Conservation (phyloP, 2,113 vertebrate genomes). For the Elaphurus davidianus region DNA sequence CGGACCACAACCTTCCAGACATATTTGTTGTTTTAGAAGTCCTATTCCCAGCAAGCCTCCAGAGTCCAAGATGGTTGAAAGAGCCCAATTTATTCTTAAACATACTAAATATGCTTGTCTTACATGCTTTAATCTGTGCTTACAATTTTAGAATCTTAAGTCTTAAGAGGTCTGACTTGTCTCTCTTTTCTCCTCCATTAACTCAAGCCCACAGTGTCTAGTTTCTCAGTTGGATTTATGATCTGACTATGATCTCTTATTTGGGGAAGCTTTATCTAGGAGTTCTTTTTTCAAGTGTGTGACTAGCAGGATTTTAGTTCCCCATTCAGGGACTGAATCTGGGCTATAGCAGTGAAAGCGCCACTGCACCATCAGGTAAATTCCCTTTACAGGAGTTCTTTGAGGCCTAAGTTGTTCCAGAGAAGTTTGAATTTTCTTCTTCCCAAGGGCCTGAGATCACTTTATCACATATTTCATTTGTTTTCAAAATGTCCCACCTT, state of each 20-base stretch:
- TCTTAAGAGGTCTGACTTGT: background rate
- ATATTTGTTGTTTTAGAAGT: background rate
- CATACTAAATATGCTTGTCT: background rate
- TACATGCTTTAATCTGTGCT: background rate
- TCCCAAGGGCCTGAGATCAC: background rate
- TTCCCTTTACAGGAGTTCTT: background rate
- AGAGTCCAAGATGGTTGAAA: background rate
- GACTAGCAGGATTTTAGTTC: background rate
- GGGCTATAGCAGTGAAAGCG: background rate
- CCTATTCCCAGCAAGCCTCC: background rate
- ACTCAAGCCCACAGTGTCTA: background rate
- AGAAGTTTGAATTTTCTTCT: background rate
- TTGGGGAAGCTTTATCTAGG: background rate
- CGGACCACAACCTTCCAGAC: background rate
- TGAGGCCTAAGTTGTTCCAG: background rate
- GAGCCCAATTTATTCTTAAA: background rate
- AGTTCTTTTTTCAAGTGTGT: background rate
- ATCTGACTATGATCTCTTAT: background rate
- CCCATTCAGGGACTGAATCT: background rate
- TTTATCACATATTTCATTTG: background rate
- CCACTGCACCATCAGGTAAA: background rate
- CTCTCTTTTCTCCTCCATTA: background rate
- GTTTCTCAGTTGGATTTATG: background rate
- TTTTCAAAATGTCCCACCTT: background rate
- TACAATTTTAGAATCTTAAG: background rate